A percentile compares a stretch with the other conserved stretches of the same genome.
Evolutionary conservation across 2,888 invertebrate genomes (phyloP).

Genomic region (Leucophenga maculata): DNA sequence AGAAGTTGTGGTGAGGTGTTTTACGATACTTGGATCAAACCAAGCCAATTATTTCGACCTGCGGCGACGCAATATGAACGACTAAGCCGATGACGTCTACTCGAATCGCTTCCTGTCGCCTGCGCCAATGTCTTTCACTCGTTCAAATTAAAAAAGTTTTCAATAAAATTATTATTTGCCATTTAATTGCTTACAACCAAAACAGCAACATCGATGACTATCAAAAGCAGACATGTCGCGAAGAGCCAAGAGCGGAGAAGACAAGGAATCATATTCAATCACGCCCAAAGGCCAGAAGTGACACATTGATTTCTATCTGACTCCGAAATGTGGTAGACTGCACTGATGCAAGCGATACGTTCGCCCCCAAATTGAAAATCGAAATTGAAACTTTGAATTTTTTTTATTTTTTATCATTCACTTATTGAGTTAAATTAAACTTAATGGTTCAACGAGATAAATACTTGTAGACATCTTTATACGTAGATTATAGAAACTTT

Average conservation of each 20-base stretch:
- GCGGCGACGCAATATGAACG: constrained; percentile 18
- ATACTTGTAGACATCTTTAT: too few species aligned
- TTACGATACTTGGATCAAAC: constrained; percentile 2
- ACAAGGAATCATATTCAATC: constrained; percentile 8
- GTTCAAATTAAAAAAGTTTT: constrained; percentile 10
- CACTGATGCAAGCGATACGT: too few species aligned
- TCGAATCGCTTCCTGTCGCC: background rate
- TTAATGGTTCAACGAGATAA: too few species aligned
- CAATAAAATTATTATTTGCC: constrained; percentile 55
- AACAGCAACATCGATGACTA: constrained; percentile 26
- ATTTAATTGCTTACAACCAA: constrained; percentile 54
- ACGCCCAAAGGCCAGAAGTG: constrained; percentile 42
- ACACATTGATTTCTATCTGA: too few species aligned
- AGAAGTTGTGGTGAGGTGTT: background rate
- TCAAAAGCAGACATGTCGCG: too few species aligned
- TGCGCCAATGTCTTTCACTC: background rate
- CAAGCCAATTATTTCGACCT: constrained; percentile 47
- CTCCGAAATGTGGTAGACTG: too few species aligned
- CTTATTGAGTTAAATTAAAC: too few species aligned
- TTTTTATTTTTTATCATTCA: too few species aligned
- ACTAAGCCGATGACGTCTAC: background rate
- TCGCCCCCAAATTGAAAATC: too few species aligned
- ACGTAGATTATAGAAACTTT: too few species aligned
- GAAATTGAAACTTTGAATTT: too few species aligned
- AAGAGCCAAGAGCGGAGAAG: background rate